Evolutionary conservation across 2,797 vertebrate genomes (phyloP), one percentile per base, ranked within the genome.

Genomic region (Sebastolobus alascanus): DNA sequence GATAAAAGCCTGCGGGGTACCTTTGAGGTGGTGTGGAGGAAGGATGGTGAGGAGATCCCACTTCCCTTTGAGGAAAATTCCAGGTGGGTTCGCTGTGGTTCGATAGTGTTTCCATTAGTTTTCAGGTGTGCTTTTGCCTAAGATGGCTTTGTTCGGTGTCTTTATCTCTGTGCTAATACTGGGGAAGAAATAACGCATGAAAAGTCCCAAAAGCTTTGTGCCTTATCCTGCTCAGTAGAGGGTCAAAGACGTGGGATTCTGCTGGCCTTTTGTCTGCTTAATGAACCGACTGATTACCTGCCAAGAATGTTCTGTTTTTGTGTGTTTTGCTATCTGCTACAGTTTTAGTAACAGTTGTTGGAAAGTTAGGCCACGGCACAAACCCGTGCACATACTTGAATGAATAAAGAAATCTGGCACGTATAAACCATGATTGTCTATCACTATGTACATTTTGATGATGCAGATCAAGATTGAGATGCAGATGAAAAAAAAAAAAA

Each of bases 1-100:
- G 98, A 99, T 80, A 75, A 90, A 31, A 96, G 97, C 85, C 95
- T 99, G 75, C 75, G 43, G 68, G 79, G 64, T 76, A 87, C 94
- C 18, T 95, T 95, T 83, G 79, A 93, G 87, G 63, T 96, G 63
- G 8, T 91, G 2, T 96, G 95, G 96, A 88, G 55, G 67, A 96
- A 94, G 78, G 90, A 95, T 40, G 96, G 95, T 5, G 85, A 92
- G 31, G 89, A 95, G 61, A 93, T 98, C 68, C 91, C 84, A 76
- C 82, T 85, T 52, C 95, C 95, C 66, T 79, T 85, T 73, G 96
- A 95, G 0, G 91, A 95, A 52, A 86, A 93, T 25, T 93, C 95
- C 89, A 96, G 97, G 98, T 99, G 73, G 68, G 81, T 60, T 29
- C 25, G 11, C 43, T 60, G 14, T 25, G 43, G 27, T 80, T 84